Base-by-base conservation (phyloP, 2,797 vertebrate genomes). In the Schizopygopsis pylzovi region DNA sequence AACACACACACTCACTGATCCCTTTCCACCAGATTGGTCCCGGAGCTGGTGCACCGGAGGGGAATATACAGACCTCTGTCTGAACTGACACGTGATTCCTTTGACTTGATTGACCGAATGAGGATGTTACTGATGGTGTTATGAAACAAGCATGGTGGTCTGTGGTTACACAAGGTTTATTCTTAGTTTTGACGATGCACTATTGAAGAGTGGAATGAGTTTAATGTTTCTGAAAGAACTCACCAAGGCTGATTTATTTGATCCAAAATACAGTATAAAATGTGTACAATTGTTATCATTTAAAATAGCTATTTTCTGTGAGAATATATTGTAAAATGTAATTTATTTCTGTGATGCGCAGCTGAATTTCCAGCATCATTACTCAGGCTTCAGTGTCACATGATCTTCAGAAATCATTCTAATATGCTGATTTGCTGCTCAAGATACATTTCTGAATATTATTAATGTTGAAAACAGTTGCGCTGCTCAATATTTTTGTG, bases 101-200 rank as follows among this genome's bases (percentile, higher is more conserved):
- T 65, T 80, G 41, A 63, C 78, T 65, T 9, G 41, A 65, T 65
- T 80, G 59, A 65, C 41, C 16, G 22, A 25, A 47, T 47, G 56
- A 79, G 25, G 78, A 80, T 65, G 78, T 80, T 65, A 79, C 78
- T 18, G 10, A 22, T 10, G 43, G 41, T 45, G 78, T 79, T 79
- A 79, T 9, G 59, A 80, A 80, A 80, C 78, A 65, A 43, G 22
- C 59, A 16, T 5, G 18, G 71, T 25, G n/a, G 20, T 45, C 77
- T 20, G 54, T 22, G 43, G 10, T 63, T 45, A 79, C n/a, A 63
- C 77, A 79, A 43, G n/a, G 4, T 28, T 43, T 76, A 54, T 76
- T 54, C 49, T 37, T 76, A 77, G 10, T 39, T 77, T 76, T 22
- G 63, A 33, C 13, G 25, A 65, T 33, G 28, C 63, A 7, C 28